Evolutionary conservation across 92 coral and sea anemone genomes (phyloP), one percentile per base, ranked within the genome.

Genomic region (Palythoa caribaeorum): DNA sequence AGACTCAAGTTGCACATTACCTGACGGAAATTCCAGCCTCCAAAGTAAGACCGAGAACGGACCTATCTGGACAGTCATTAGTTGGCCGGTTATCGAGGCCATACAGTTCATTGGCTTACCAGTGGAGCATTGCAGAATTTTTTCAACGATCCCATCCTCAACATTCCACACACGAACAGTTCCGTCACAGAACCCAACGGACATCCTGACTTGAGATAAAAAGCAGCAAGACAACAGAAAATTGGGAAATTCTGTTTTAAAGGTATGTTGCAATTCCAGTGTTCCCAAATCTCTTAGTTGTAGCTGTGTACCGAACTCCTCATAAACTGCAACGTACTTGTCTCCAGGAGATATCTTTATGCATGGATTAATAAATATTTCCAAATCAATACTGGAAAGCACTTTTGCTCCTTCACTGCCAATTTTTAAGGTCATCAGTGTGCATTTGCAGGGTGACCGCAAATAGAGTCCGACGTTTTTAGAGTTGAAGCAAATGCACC

Each of bases 281-380:
- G 73, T 69, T 2, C 5, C 13, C 39, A 69, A 28, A 69, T 69
- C 47, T 69, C 73, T 69, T 69, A 69, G 39, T 20, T 69, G 73
- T 69, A 69, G 38, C 73, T 69, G 39, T 0, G 38, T 35, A 69
- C 73, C 44, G 6, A 3, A 9, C 12, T 35, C 14, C 39, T 35
- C 3, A 20, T 21, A 69, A 69, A 69, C 73, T 20, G 39, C 73
- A 69, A 69, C 38, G 38, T 69, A 69, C 73, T 69, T 69, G 73
- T 69, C 73, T 5, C 73, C 14, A 20, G 73, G 14, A 20, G 73
- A 21, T 20, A 35, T 36, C 73, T 28, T 9, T 8, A 70, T 10
- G 38, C 39, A 8, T 17, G 65, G 65, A 59, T 59, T 59, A 13
- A 59, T 3, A 37, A 37, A 3, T 21, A 14, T 70, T 35, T 70